Evolutionary conservation across 2,797 vertebrate species (phyloP).

Genomic region (Rhynchonycteris naso): DNA sequence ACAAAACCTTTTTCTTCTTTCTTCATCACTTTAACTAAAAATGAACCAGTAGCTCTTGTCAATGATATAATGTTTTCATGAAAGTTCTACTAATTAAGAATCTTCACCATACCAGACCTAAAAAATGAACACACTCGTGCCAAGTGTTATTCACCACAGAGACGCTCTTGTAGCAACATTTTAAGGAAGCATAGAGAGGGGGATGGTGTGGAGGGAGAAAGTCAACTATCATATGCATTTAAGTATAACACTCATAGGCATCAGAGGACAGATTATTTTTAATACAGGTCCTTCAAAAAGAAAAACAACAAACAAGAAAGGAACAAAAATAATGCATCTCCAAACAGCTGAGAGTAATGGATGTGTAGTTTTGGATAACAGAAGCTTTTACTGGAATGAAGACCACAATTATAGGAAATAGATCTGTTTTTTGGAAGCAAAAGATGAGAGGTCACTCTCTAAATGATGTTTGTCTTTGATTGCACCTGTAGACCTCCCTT

Average conservation of each 20-base stretch:
- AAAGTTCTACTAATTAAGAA: conserved; percentile 83
- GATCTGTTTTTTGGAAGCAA: conserved; percentile 81
- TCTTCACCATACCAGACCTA: conserved; percentile 78
- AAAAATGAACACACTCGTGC: conserved; percentile 66
- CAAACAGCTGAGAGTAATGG: conserved; percentile 79
- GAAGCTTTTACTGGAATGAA: conserved; percentile 84
- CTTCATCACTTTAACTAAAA: conserved; percentile 62
- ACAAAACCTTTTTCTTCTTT: conserved; percentile 33
- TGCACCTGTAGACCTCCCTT: conserved; percentile 81
- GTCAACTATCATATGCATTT: conserved; percentile 66
- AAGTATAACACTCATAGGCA: conserved; percentile 63
- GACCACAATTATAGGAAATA: conserved; percentile 82
- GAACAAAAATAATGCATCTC: conserved; percentile 75
- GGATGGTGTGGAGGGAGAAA: conserved; percentile 59
- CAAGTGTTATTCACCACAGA: conserved; percentile 78
- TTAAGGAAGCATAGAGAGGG: conserved; percentile 63
- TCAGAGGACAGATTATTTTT: conserved; percentile 50
- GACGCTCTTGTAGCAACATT: conserved; percentile 77
- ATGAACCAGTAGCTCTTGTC: conserved; percentile 61
- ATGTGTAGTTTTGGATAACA: conserved; percentile 76
- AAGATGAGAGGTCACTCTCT: conserved; percentile 84
- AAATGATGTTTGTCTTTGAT: conserved; percentile 83
- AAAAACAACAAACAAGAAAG: background rate
- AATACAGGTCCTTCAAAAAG: conserved; percentile 55
- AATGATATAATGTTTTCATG: conserved; percentile 77